These are phyloP conservation scores for Onychomys leucogaster DNA, from an alignment of 2,797 vertebrate genomes.

Conservation along the genomic window DNA sequence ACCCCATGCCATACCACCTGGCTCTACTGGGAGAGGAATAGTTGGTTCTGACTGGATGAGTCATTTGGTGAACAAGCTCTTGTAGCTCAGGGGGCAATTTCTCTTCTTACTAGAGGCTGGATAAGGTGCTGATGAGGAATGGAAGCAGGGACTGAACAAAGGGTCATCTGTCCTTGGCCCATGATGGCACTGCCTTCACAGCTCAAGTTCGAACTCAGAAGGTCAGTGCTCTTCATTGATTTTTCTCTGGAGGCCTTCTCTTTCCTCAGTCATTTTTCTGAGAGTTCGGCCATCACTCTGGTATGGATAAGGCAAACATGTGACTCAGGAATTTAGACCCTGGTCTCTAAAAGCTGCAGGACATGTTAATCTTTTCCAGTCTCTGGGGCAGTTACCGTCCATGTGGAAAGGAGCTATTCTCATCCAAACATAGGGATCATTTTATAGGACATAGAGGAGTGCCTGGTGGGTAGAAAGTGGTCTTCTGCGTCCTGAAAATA, in stretches of 20 bases:
- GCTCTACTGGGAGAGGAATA: neutral
- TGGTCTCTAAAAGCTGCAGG: neutral
- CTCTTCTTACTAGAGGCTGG: neutral
- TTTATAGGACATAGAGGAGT: neutral
- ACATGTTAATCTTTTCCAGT: neutral
- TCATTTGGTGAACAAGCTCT: neutral
- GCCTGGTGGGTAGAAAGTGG: neutral
- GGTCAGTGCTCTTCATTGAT: neutral
- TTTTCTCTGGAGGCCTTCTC: neutral
- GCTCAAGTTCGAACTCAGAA: rapidly evolving
- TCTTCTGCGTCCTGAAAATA: neutral
- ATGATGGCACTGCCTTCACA: rapidly evolving
- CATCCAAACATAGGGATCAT: neutral
- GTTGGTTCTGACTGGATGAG: neutral
- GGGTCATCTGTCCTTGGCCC: rapidly evolving
- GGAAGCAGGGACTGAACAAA: neutral
- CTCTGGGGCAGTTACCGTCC: neutral
- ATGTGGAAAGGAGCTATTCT: neutral
- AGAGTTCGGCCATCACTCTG: neutral
- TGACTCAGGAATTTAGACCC: neutral
- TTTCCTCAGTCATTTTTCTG: neutral
- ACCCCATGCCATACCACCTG: rapidly evolving
- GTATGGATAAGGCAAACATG: neutral
- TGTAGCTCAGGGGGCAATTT: neutral
- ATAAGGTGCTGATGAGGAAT: neutral